Conservation (phyloP, 2,797 vertebrate genomes). For the Rhinella marina region DNA sequence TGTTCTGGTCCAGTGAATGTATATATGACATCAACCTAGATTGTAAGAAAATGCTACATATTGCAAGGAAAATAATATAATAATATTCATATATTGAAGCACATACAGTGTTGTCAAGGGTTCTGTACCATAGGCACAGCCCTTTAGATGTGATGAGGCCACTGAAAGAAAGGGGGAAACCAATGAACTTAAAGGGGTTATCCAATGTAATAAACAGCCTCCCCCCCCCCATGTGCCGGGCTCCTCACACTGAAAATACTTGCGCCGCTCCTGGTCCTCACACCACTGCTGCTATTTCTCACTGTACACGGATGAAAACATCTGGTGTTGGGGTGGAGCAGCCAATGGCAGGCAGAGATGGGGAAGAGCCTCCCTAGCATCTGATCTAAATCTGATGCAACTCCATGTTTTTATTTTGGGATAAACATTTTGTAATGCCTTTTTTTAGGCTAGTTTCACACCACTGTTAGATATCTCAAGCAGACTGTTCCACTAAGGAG, state of each 20-base stretch:
- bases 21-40: constrained; percentile 35
- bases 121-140: not conserved
- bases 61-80: not conserved
- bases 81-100: not conserved
- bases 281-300: too few relatives aligned
- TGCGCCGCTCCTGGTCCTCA: too few relatives aligned
- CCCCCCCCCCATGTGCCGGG: too few relatives aligned
- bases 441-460: not conserved
- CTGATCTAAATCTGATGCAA: too few relatives aligned
- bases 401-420: not conserved
- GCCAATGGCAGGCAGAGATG: too few relatives aligned
- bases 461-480: too few relatives aligned
- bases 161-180: not conserved
- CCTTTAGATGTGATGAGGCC: not conserved
- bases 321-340: too few relatives aligned
- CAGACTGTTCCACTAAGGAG: too few relatives aligned
- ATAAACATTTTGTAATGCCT: not conserved
- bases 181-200: not conserved
- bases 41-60: not conserved
- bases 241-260: too few relatives aligned
- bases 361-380: too few relatives aligned
- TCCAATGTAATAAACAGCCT: too few relatives aligned
- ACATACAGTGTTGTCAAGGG: not conserved
- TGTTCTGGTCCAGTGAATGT: constrained; percentile 22
- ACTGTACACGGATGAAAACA: too few relatives aligned